These are phyloP conservation scores for Pangasius djambal DNA, from an alignment of 2,797 vertebrate species.

Conservation along the genomic window DNA sequence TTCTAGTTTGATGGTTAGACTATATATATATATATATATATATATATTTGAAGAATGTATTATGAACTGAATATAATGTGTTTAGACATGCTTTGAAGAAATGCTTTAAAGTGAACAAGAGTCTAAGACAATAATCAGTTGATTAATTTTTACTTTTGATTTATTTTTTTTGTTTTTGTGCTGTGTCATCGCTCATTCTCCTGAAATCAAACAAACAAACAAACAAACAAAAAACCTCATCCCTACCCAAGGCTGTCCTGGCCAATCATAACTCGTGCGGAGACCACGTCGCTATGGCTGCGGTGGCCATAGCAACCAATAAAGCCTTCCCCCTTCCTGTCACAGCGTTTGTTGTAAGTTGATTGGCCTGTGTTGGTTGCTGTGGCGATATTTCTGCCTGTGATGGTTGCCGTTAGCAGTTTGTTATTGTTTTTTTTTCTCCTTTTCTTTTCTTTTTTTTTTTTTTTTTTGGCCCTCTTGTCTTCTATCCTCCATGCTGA, in stretches of 20 bases:
- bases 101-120: slow-evolving; percentile 37
- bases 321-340: slow-evolving; percentile 80
- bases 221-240: slow-evolving; percentile 61
- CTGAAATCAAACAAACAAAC: slow-evolving; percentile 66
- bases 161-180: slow-evolving; percentile 79
- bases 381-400: slow-evolving; percentile 83
- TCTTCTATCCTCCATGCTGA: slow-evolving; percentile 80
- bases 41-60: background rate
- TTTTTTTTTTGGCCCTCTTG: slow-evolving; percentile 71
- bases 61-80: slow-evolving; percentile 5
- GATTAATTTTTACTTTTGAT: slow-evolving; percentile 77
- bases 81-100: slow-evolving; percentile 17
- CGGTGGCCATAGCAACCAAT: slow-evolving; percentile 80
- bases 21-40: too few relatives aligned
- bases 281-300: slow-evolving; percentile 82
- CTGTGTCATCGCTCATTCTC: slow-evolving; percentile 78
- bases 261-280: slow-evolving; percentile 81
- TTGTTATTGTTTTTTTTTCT: slow-evolving; percentile 62
- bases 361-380: slow-evolving; percentile 82
- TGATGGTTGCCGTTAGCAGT: slow-evolving; percentile 83
- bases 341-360: slow-evolving; percentile 80
- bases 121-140: slow-evolving; percentile 53
- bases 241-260: slow-evolving; percentile 78
- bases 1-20: background rate
- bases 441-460: slow-evolving; percentile 41